A percentile compares a stretch with the other conserved stretches of the same genome.
phyloP scores from a whole-genome alignment of 2,797 vertebrate species.

The Denticeps clupeoides region DNA sequence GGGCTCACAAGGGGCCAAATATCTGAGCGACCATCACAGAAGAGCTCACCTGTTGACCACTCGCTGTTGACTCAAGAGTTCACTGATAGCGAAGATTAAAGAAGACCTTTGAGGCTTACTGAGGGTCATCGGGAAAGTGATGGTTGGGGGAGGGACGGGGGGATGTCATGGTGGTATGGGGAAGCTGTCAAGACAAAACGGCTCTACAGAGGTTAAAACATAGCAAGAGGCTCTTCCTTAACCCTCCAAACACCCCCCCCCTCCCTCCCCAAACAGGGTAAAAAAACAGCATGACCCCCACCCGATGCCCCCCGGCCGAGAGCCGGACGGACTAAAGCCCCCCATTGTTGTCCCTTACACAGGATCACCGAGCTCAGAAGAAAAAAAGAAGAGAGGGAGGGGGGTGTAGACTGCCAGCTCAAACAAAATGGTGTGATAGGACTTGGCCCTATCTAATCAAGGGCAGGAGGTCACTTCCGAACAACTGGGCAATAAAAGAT shows the following conservation, averaged over 20 bases:
- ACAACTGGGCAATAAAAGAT: conserved; percentile 99
- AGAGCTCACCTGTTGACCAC: conserved; percentile 39
- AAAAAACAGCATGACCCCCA: conserved; percentile 48
- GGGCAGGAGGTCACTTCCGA: conserved; percentile 98
- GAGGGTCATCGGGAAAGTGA: background rate
- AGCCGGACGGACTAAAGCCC: conserved; percentile 70
- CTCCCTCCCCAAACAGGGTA: too few relatives aligned
- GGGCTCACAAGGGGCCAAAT: conserved; percentile 11
- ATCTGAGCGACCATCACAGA: conserved; percentile 10
- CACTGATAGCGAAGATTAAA: conserved; percentile 25
- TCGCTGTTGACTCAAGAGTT: conserved; percentile 30
- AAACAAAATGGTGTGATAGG: conserved; percentile 82
- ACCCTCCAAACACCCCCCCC: too few relatives aligned
- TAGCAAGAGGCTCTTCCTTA: too few relatives aligned
- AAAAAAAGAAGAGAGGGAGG: conserved; percentile 47
- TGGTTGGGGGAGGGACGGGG: conserved; percentile 22
- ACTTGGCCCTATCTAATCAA: conserved; percentile 95
- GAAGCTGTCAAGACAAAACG: conserved; percentile 30
- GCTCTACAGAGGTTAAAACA: too few relatives aligned
- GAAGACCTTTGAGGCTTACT: background rate
- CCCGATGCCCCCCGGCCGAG: conserved; percentile 47
- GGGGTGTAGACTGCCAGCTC: conserved; percentile 58
- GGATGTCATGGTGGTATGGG: background rate
- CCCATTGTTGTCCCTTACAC: conserved; percentile 81
- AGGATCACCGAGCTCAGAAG: conserved; percentile 69